Evolutionary conservation across 1,140 invertebrate species (phyloP).

Genomic region (Diachasmimorpha longicaudata): DNA sequence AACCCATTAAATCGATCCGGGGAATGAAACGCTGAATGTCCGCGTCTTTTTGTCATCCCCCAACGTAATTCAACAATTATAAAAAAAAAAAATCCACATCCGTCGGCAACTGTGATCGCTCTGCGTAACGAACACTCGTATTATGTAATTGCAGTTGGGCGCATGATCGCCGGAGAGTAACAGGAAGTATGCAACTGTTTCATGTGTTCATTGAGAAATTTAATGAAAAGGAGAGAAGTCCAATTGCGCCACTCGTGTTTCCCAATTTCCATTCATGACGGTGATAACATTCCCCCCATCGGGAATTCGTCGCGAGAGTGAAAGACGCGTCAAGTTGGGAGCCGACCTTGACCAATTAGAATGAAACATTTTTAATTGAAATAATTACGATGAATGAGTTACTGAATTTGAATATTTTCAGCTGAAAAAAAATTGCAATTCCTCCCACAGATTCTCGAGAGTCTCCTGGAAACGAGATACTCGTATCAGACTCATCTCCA

Average conservation of each 20-base stretch:
- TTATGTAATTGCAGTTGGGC: slow-evolving; percentile 38
- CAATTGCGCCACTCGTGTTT: background rate
- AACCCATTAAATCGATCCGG: background rate
- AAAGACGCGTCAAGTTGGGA: background rate
- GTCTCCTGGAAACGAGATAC: too few relatives aligned
- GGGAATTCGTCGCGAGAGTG: background rate
- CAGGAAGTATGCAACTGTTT: slow-evolving; percentile 27
- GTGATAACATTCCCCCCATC: background rate
- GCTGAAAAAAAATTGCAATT: too few relatives aligned
- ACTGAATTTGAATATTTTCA: too few relatives aligned
- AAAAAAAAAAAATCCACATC: slow-evolving; percentile 24
- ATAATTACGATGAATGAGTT: too few relatives aligned
- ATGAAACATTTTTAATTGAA: too few relatives aligned
- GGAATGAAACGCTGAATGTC: background rate
- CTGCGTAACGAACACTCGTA: slow-evolving; percentile 34
- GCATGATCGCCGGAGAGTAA: slow-evolving; percentile 14
- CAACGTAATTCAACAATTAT: background rate
- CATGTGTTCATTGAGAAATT: slow-evolving; percentile 1
- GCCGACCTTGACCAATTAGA: too few relatives aligned
- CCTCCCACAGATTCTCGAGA: too few relatives aligned
- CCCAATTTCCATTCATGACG: slow-evolving; percentile 9
- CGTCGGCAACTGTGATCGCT: slow-evolving; percentile 38
- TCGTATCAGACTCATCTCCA: background rate
- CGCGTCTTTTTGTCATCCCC: background rate
- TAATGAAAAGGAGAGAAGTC: background rate